These are phyloP conservation scores for Eunapius fragilis DNA, from an alignment of 37 sponge, comb jelly and placozoan genomes.

Conservation along the genomic window DNA sequence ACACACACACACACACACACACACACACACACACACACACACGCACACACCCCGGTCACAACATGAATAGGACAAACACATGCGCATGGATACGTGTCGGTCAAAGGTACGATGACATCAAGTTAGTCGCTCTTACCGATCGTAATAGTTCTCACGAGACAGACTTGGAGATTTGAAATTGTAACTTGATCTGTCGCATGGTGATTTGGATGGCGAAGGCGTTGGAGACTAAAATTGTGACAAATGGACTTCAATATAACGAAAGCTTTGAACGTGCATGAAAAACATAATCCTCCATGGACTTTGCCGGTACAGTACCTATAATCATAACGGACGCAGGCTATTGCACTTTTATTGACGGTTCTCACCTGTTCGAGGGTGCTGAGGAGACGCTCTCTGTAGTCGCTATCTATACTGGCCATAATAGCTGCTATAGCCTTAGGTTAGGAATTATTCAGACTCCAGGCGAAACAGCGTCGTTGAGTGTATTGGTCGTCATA, in stretches of 20 bases:
- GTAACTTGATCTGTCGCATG: not conserved
- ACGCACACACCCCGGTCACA: not conserved
- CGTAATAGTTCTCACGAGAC: slow-evolving; percentile 30
- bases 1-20: not conserved
- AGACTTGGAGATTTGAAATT: not conserved
- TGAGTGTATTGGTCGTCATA: not conserved
- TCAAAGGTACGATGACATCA: not conserved
- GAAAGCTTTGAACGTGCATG: not conserved
- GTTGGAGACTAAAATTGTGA: not conserved
- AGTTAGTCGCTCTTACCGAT: not conserved
- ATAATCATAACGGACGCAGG: not conserved
- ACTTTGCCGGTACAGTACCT: not conserved
- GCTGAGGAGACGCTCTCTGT: not conserved
- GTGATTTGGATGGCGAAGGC: not conserved
- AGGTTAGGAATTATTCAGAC: not conserved
- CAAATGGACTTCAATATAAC: not conserved
- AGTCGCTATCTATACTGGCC: not conserved
- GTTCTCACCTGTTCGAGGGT: slow-evolving; percentile 4
- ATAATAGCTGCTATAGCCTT: not conserved
- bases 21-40: not conserved
- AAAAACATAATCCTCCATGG: not conserved
- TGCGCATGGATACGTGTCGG: not conserved
- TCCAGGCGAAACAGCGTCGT: not conserved
- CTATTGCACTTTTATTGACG: not conserved
- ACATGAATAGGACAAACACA: not conserved